A percentile compares a stretch with the other conserved stretches of the same genome.
Evolutionary conservation across 2,888 invertebrate species (phyloP).

Genomic region (Rotaria magnacalcarata): DNA sequence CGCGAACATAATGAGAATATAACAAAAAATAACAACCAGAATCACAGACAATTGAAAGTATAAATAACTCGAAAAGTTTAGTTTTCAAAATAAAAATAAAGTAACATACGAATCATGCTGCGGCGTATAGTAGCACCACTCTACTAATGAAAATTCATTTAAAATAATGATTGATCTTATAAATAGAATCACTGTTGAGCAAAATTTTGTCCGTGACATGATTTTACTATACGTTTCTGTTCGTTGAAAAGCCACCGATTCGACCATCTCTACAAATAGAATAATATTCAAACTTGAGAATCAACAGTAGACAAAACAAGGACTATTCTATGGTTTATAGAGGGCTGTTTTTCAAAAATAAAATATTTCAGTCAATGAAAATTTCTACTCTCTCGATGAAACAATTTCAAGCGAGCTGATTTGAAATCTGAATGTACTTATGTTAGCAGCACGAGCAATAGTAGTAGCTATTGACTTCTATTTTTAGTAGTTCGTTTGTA

Average conservation of each 20-base stretch:
- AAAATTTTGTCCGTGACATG: neutral
- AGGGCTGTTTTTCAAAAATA: no score
- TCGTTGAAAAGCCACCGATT: neutral
- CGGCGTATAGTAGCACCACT: neutral
- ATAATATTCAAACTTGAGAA: neutral
- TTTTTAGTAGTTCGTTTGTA: neutral
- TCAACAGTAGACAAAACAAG: no score
- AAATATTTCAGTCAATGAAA: no score
- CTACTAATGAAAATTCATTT: neutral
- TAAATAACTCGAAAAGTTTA: neutral
- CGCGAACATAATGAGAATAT: neutral
- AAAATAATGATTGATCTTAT: neutral
- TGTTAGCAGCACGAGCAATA: neutral
- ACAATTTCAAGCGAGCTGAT: neutral
- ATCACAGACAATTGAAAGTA: neutral
- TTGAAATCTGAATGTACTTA: neutral
- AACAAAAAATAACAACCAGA: neutral
- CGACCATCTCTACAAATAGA: neutral
- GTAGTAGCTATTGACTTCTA: neutral
- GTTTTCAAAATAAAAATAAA: neutral
- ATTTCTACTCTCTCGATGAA: no score
- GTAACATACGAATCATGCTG: neutral
- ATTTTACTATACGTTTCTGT: neutral
- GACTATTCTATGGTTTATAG: no score
- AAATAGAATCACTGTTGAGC: neutral